A percentile compares a stretch with the other conserved stretches of the same genome.
phyloP scores from a whole-genome alignment of 2,888 invertebrate species.

The Ochropleura plecta region DNA sequence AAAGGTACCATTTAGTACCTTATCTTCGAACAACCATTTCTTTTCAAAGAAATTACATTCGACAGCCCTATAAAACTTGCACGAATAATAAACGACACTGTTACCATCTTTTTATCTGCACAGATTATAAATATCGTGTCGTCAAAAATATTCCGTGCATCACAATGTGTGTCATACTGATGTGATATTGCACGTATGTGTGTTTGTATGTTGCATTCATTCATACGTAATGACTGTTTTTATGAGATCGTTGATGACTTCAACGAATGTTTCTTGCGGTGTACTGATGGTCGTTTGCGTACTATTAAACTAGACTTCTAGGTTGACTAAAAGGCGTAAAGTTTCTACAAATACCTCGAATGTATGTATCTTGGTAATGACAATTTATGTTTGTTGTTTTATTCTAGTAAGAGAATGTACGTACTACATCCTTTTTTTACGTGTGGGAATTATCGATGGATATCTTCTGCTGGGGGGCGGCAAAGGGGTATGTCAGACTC shows the following conservation, averaged over 20 bases:
- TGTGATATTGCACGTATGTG: background rate
- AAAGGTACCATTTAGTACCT: background rate
- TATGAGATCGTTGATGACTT: conserved; percentile 38
- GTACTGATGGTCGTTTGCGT: conserved; percentile 19
- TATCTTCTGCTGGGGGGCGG: no score
- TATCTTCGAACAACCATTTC: background rate
- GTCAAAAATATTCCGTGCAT: conserved; percentile 47
- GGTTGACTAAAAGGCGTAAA: conserved; percentile 14
- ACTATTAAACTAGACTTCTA: conserved; percentile 24
- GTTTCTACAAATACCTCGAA: background rate
- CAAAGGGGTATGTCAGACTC: no score
- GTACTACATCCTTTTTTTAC: no score
- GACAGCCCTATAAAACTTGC: conserved; percentile 34
- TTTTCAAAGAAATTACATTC: background rate
- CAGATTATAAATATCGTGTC: conserved; percentile 47
- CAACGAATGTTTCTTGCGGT: conserved; percentile 24
- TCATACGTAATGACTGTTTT: conserved; percentile 49
- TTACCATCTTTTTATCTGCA: conserved; percentile 51
- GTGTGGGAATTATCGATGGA: no score
- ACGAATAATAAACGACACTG: conserved; percentile 37
- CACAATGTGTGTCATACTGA: conserved; percentile 19
- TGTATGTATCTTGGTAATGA: background rate
- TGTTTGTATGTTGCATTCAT: conserved; percentile 25
- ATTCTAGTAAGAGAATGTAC: no score
- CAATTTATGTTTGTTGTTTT: background rate